Evolutionary conservation across 2,888 invertebrate genomes (phyloP).

Genomic region (Carcina quercana): DNA sequence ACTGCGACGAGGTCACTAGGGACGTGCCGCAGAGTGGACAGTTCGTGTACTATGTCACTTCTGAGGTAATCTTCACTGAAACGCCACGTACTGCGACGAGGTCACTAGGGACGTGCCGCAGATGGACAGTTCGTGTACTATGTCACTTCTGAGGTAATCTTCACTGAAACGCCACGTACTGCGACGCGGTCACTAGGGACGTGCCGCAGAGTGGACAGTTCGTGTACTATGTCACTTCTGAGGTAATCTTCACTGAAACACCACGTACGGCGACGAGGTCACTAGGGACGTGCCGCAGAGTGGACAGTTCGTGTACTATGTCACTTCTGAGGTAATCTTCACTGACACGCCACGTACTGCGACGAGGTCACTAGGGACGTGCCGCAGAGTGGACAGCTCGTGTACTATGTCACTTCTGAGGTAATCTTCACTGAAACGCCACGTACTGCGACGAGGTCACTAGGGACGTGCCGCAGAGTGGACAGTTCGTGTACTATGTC

Average conservation of each 20-base stretch:
- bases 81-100: constrained; percentile 37
- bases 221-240: no score
- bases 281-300: constrained; percentile 14
- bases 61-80: constrained; percentile 21
- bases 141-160: no score
- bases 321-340: constrained; percentile 25
- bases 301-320: constrained; percentile 28
- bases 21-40: constrained; percentile 29
- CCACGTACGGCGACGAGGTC: no score
- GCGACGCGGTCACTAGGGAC: no score
- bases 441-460: constrained; percentile 38
- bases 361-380: constrained; percentile 31
- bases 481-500: constrained; percentile 43
- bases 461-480: constrained; percentile 11
- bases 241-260: no score
- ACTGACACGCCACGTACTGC: constrained; percentile 33
- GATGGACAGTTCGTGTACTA: no score
- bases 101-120: no score
- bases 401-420: constrained; percentile 39
- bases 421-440: constrained; percentile 21
- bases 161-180: no score
- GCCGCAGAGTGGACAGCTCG: constrained; percentile 37
- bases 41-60: constrained; percentile 46
- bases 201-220: no score
- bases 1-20: constrained; percentile 48